Evolutionary conservation across 2,888 invertebrate genomes (phyloP).

Genomic region (Pristionchus maxplancki): DNA sequence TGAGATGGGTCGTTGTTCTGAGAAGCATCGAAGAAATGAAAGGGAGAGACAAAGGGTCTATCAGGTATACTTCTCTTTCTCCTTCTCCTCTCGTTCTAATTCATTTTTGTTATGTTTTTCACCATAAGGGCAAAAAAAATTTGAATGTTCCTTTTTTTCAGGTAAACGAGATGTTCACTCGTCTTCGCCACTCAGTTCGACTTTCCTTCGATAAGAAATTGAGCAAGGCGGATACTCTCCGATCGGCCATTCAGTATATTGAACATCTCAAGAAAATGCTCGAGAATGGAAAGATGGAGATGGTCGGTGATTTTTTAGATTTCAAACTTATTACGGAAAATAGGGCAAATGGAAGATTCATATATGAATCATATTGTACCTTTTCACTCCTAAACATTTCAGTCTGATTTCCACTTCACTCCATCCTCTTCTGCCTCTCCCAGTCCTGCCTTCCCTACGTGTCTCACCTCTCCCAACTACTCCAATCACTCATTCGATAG

Average conservation of each 20-base stretch:
- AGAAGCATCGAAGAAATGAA: constrained; percentile 4
- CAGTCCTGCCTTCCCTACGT: neutral
- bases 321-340: neutral
- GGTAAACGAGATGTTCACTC: neutral
- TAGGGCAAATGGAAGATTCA: neutral
- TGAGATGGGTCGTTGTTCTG: neutral
- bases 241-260: neutral
- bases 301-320: neutral
- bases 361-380: neutral
- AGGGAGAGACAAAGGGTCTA: neutral
- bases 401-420: constrained; percentile 11
- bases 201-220: neutral
- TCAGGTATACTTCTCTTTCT: neutral
- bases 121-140: no score
- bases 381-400: no score
- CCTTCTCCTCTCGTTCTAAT: neutral
- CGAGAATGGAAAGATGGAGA: constrained; percentile 14
- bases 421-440: neutral
- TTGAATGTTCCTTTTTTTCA: neutral
- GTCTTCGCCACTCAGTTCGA: constrained; percentile 2
- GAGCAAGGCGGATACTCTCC: constrained; percentile 11
- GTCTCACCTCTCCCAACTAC: neutral
- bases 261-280: constrained; percentile 6
- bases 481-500: neutral
- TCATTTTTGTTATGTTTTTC: no score